A percentile compares a stretch with the other conserved stretches of the same genome.
phyloP scores from a whole-genome alignment of 1,140 invertebrate genomes.

The Drosophila funebris region DNA sequence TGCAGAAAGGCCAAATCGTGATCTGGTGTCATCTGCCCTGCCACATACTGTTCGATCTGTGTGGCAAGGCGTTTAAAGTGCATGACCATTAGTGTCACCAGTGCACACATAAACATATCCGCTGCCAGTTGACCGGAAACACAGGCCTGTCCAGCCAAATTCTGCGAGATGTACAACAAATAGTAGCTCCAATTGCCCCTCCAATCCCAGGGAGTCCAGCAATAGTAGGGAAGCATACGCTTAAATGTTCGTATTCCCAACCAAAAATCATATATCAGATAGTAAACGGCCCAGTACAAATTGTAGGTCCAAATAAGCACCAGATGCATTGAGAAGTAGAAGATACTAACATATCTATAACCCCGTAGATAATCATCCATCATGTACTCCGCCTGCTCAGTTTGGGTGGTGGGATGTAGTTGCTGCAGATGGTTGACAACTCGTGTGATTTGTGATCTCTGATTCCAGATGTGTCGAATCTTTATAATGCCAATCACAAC shows the following conservation, averaged over 20 bases:
- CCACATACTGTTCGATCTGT: conserved; percentile 38
- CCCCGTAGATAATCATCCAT: conserved; percentile 15
- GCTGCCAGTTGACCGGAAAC: conserved; percentile 63
- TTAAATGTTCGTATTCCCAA: conserved; percentile 37
- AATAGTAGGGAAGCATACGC: conserved; percentile 65
- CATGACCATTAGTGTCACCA: conserved; percentile 69
- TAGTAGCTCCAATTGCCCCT: conserved; percentile 60
- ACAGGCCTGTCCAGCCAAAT: conserved; percentile 57
- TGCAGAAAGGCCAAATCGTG: conserved; percentile 59
- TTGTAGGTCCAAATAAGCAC: conserved; percentile 74
- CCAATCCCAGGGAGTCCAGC: conserved; percentile 75
- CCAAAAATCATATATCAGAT: conserved; percentile 66
- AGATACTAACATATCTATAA: conserved; percentile 49
- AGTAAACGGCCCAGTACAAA: conserved; percentile 62
- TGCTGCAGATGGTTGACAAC: conserved; percentile 43
- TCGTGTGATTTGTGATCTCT: conserved; percentile 28
- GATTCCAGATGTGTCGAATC: conserved; percentile 56
- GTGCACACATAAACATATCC: conserved; percentile 67
- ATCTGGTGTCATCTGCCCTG: neutral
- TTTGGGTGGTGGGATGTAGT: conserved; percentile 36
- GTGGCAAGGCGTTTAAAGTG: conserved; percentile 55
- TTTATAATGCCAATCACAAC: conserved; percentile 66
- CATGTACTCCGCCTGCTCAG: conserved; percentile 41
- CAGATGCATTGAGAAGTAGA: conserved; percentile 58
- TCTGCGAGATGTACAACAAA: conserved; percentile 58